Evolutionary conservation across 30 jellyfish, hydroid and myxozoan genomes (phyloP), one percentile per base, ranked within the genome.

Genomic region (Rhopilema esculentum): DNA sequence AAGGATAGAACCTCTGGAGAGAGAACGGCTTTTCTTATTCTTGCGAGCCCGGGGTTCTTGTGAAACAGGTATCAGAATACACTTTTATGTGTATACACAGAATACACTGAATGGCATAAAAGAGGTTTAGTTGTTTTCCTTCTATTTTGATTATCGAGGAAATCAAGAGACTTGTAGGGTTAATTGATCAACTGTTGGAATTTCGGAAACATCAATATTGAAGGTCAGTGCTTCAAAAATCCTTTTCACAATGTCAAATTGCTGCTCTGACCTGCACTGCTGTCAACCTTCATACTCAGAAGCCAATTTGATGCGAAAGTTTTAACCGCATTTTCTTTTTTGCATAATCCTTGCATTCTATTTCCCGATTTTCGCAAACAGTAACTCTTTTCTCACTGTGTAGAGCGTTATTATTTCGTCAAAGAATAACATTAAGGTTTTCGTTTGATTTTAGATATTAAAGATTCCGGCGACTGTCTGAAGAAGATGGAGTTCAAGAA

Each of bases 401-500:
- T n/a, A n/a, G n/a, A n/a, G n/a, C n/a, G n/a, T n/a, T n/a, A 40
- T 40, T 40, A 2, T 12, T 40, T 12, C 57, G 6, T 12, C 57
- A 40, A 40, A 40, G 12, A 40, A 40, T 40, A 40, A 40, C 57
- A 40, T 40, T 12, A 2, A 2, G 6, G 57, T 12, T n/a, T 40
- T 40, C 57, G 57, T 40, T 40, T 40, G 6, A 6, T 12, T 40
- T 40, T 40, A 40, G 57, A 40, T 6, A 40, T 40, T 40, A 12
- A 40, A 40, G 57, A 12, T 40, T 40, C 9, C 57, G 12, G 57
- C 12, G 6, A 40, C 6, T 40, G 6, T 40, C 9, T 12, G 57
- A 2, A 40, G n/a, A 40, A 12, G 57, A 85, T 85, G 94, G 88
- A 85, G 24, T 85, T 67, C 69, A 48, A 69, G 17, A 49, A 52